phyloP scores from a whole-genome alignment of 2,888 invertebrate genomes.

The Erebia palarica region DNA sequence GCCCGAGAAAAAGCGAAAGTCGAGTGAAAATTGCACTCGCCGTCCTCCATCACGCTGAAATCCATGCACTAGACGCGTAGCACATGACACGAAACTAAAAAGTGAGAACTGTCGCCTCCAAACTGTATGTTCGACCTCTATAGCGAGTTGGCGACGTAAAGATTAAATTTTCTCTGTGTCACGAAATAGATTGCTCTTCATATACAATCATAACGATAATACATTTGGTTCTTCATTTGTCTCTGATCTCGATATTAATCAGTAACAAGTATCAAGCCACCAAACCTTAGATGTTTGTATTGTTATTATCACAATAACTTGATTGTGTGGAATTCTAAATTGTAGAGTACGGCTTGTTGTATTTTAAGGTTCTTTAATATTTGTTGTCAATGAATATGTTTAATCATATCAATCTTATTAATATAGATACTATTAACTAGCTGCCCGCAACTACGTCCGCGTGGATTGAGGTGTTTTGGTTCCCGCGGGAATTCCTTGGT shows the following conservation, averaged over 20 bases:
- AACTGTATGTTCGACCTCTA: background rate
- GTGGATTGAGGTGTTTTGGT: no score
- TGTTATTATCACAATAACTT: background rate
- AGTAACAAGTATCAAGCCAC: background rate
- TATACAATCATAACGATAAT: background rate
- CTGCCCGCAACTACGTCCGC: no score
- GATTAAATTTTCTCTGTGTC: background rate
- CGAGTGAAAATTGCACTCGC: constrained; percentile 63
- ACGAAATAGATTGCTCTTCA: background rate
- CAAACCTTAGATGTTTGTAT: background rate
- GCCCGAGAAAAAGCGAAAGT: constrained; percentile 74
- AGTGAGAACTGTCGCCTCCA: background rate
- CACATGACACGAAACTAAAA: constrained; percentile 4
- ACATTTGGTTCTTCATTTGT: background rate
- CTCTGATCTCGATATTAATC: background rate
- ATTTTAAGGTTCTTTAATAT: background rate
- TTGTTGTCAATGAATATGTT: no score
- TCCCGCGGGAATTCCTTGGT: no score
- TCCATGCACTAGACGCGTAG: constrained; percentile 13
- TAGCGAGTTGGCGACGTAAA: background rate
- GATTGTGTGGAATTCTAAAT: background rate
- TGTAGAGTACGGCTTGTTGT: background rate
- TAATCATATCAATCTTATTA: no score
- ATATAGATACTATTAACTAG: background rate
- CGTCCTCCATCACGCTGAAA: constrained; percentile 31